Conservation (phyloP, 2,888 invertebrate species). For the Serripes groenlandicus region DNA sequence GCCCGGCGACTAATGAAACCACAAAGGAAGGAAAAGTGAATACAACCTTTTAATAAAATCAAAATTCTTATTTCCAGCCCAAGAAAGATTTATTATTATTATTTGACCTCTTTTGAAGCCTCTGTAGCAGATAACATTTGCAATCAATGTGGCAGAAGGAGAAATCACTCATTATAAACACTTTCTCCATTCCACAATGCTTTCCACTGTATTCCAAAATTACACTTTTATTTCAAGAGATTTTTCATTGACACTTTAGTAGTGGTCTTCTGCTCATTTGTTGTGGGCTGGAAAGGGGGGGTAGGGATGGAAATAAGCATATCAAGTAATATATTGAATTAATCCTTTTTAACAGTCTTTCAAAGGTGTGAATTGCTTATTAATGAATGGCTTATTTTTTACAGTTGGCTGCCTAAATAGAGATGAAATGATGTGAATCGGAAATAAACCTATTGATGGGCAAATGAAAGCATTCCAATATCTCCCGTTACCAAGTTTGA, state of each 20-base stretch:
- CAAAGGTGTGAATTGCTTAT: constrained; percentile 5
- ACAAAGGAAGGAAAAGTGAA: too few relatives aligned
- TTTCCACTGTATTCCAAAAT: background rate
- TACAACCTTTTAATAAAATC: too few relatives aligned
- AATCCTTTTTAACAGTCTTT: too few relatives aligned
- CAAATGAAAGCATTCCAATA: background rate
- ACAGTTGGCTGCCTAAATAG: constrained; percentile 4
- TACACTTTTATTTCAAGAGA: too few relatives aligned
- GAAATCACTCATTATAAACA: background rate
- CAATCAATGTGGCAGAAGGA: background rate
- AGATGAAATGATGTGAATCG: constrained; percentile 15
- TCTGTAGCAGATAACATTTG: background rate
- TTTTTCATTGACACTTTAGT: too few relatives aligned
- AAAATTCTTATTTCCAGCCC: too few relatives aligned
- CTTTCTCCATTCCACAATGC: constrained; percentile 1
- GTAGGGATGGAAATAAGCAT: too few relatives aligned
- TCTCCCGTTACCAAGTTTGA: background rate
- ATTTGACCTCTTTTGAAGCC: background rate
- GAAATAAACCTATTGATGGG: background rate
- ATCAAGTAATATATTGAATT: too few relatives aligned
- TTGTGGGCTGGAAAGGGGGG: too few relatives aligned
- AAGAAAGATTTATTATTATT: too few relatives aligned
- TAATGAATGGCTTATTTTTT: constrained; percentile 9
- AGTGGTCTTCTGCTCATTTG: too few relatives aligned
- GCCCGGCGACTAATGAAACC: too few relatives aligned